Conservation (phyloP, 2,888 invertebrate genomes). For the Smittia sp. region DNA sequence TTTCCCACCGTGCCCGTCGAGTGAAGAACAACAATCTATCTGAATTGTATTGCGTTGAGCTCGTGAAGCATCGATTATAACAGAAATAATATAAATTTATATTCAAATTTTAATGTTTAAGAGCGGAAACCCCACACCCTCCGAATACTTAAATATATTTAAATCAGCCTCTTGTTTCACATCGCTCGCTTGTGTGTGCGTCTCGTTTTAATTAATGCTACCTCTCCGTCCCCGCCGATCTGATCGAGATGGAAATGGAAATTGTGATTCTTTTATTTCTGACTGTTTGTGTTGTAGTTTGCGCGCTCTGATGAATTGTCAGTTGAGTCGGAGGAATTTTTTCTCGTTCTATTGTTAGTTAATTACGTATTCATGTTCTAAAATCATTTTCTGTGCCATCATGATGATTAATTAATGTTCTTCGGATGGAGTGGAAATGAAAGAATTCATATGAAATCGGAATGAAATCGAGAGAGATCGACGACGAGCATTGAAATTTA, state of each 20-base stretch:
- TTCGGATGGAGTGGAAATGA: neutral
- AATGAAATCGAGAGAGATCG: neutral
- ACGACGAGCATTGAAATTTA: too few relatives aligned
- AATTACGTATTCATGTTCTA: slow-evolving; percentile 25
- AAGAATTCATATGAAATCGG: neutral
- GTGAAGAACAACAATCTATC: neutral
- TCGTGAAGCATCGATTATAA: slow-evolving; percentile 18
- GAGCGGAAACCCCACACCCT: slow-evolving; percentile 27
- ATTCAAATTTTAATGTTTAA: slow-evolving; percentile 14
- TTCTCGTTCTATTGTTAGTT: slow-evolving; percentile 22
- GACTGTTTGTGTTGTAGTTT: neutral
- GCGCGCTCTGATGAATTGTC: slow-evolving; percentile 24
- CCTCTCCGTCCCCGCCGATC: neutral
- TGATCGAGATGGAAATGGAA: neutral
- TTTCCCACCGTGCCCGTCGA: neutral
- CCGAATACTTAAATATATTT: slow-evolving; percentile 12
- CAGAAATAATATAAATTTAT: slow-evolving; percentile 13
- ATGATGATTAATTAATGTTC: slow-evolving; percentile 17
- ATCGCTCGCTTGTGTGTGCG: neutral
- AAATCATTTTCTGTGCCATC: slow-evolving; percentile 22
- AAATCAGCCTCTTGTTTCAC: slow-evolving; percentile 22
- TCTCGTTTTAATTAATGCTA: slow-evolving; percentile 17
- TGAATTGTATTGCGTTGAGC: slow-evolving; percentile 2
- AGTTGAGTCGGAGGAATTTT: neutral
- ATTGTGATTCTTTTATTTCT: neutral